Evolutionary conservation across 37 sponge, comb jelly and placozoan genomes (phyloP), one percentile per base, ranked within the genome.

Genomic region (Spongilla lacustris): DNA sequence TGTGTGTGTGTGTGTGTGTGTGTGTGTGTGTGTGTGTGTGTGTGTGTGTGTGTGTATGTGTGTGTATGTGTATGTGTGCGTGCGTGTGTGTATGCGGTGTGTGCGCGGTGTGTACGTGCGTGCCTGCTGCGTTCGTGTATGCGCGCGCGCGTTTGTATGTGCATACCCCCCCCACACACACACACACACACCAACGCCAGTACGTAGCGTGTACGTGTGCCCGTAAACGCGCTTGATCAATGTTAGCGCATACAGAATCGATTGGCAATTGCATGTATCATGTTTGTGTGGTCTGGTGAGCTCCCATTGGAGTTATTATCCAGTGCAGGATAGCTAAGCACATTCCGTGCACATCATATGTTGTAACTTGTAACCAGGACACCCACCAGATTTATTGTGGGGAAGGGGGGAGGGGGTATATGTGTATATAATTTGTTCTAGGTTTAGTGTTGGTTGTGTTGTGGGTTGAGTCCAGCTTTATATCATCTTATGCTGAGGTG

Each of bases 271-370:
- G 3, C 6, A 41, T 41, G 73, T 72, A 9, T 21, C 22, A 21
- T 33, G 75, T 31, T 36, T 74, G 75, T 21, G 31, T 72, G 29
- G 73, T 69, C 29, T 25, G 14, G 73, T 72, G 73, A 33, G 73
- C 31, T 72, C 73, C 29, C 31, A 32, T 72, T 29, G 73, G 29
- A 33, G 73, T 72, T 1, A 17, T 29, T 72, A 32, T 9, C 31
- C 1, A 13, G 27, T 1, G 73, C 31, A 72, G 73, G 29, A 4
- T 32, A 72, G 30, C 31, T 9, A 21, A 33, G 27, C 27, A 4
- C 28, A 34, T 36, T 28, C 75, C 32, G 1, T 36, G 23, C 33
- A 32, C 32, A 36, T 24, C 25, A n/a, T n/a, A n/a, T n/a, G n/a
- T n/a, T n/a, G n/a, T n/a, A n/a, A 33, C 19, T 25, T 33, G 32